Evolutionary conservation across 2,888 invertebrate genomes (phyloP), one percentile per base, ranked within the genome.

Genomic region (Athrips mouffetella): DNA sequence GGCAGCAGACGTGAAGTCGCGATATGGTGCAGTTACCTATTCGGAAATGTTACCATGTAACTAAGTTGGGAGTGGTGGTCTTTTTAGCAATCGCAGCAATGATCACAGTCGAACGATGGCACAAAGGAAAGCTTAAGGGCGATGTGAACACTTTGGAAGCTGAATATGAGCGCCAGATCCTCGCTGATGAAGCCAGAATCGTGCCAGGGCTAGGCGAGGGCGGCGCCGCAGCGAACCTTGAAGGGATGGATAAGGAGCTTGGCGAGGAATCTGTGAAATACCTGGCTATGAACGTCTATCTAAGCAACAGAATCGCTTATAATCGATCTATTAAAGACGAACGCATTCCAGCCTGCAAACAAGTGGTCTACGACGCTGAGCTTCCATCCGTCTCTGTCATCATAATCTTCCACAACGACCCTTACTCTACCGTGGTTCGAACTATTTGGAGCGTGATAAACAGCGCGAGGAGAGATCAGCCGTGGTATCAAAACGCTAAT

Each of bases 241-340:
- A 87, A 8, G 93, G 92, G 0, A 84, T 89, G 21, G 94, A 95
- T 44, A 91, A 92, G 64, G 77, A 80, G 33, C 77, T 58, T 69
- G 94, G 93, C 1, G 94, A 95, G 51, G 90, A 91, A 58, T 90
- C 94, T 0, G 91, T 95, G 73, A 93, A 94, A 63, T 93, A 92
- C 69, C 93, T 95, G 58, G 97, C 97, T 1, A 91, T 98, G 57
- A 98, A 98, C 74, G 93, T 96, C 51, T 91, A 96, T 60, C 89
- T 97, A 6, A 97, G 97, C 73, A 95, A 98, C 72, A 92, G 94
- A 70, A 93, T 98, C 67, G 91, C 96, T 0, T 92, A 96, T 63
- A 95, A 96, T 76, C 89, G 98, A n/a, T n/a, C n/a, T n/a, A n/a
- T n/a, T n/a, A n/a, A n/a, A n/a, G n/a, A n/a, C n/a, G n/a, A n/a